A percentile compares a stretch with the other conserved stretches of the same genome.
These are phyloP conservation scores for Corythucha ciliata DNA, from an alignment of 2,888 invertebrate species.

Conservation along the genomic window DNA sequence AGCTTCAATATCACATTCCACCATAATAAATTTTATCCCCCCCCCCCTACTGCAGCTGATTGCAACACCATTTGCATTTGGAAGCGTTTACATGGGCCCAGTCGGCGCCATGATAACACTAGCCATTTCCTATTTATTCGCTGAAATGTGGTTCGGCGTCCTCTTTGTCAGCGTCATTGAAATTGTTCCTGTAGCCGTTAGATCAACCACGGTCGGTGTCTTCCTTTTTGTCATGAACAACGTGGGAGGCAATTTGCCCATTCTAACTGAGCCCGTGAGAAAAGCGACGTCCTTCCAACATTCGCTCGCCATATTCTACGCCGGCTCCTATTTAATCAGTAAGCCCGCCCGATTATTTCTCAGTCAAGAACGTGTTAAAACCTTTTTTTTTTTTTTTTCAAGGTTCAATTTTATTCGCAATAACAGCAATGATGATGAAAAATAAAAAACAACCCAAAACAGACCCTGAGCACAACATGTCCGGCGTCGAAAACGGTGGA, in stretches of 20 bases:
- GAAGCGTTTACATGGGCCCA: conserved; percentile 72
- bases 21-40: conserved; percentile 8
- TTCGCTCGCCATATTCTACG: conserved; percentile 78
- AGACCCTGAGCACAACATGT: conserved; percentile 29
- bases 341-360: too few relatives aligned
- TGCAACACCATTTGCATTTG: conserved; percentile 75
- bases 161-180: conserved; percentile 83
- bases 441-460: conserved; percentile 26
- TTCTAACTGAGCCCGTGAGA: conserved; percentile 75
- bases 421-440: conserved; percentile 67
- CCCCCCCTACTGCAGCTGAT: conserved; percentile 54
- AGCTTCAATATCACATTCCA: conserved; percentile 7
- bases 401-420: conserved; percentile 73
- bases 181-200: conserved; percentile 69
- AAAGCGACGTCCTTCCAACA: conserved; percentile 73
- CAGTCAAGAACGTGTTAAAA: background rate
- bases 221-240: conserved; percentile 90
- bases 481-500: conserved; percentile 37
- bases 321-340: conserved; percentile 79
- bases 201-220: conserved; percentile 76
- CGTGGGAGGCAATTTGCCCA: conserved; percentile 80
- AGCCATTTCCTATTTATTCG: conserved; percentile 84
- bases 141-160: conserved; percentile 93
- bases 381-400: conserved; percentile 33
- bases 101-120: conserved; percentile 79